These are phyloP conservation scores for Phallusia fumigata DNA, from an alignment of 23 tunicate species.

Conservation along the genomic window DNA sequence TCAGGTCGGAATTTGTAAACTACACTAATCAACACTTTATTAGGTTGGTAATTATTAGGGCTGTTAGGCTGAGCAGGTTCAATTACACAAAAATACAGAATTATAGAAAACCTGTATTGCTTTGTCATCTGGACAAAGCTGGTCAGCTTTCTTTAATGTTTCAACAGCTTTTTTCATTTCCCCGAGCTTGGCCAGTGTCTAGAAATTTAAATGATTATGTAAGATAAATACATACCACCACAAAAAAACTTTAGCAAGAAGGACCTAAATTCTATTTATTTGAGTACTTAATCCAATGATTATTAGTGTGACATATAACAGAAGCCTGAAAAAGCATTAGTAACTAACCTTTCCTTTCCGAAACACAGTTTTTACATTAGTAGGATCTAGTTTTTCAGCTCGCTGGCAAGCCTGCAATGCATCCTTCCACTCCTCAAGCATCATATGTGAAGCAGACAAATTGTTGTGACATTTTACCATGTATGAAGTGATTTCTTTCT, in stretches of 20 bases:
- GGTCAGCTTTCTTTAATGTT: constrained; percentile 53
- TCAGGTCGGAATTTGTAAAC: no score
- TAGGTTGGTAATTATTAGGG: no score
- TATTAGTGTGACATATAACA: not conserved
- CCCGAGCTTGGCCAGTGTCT: constrained; percentile 49
- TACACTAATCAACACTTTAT: no score
- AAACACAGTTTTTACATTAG: constrained; percentile 57
- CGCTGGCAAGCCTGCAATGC: constrained; percentile 51
- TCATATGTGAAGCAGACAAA: constrained; percentile 64
- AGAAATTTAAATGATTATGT: not conserved
- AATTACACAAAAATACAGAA: not conserved
- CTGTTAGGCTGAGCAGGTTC: not conserved
- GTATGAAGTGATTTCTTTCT: constrained; percentile 24
- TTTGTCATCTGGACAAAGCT: constrained; percentile 61
- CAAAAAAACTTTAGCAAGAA: not conserved
- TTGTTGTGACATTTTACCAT: constrained; percentile 70
- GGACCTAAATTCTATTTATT: not conserved
- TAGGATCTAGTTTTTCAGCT: constrained; percentile 61
- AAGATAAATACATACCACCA: not conserved
- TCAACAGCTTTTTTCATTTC: constrained; percentile 31
- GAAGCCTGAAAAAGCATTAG: not conserved
- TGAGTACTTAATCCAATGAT: not conserved
- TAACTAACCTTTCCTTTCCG: constrained; percentile 66
- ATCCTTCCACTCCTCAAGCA: constrained; percentile 50
- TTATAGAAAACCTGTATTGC: constrained; percentile 32